Percentiles rank a stretch among this genome's conserved stretches.
These are phyloP conservation scores for Tiphia femorata DNA, from an alignment of 2,888 invertebrate species.

Conservation along the genomic window DNA sequence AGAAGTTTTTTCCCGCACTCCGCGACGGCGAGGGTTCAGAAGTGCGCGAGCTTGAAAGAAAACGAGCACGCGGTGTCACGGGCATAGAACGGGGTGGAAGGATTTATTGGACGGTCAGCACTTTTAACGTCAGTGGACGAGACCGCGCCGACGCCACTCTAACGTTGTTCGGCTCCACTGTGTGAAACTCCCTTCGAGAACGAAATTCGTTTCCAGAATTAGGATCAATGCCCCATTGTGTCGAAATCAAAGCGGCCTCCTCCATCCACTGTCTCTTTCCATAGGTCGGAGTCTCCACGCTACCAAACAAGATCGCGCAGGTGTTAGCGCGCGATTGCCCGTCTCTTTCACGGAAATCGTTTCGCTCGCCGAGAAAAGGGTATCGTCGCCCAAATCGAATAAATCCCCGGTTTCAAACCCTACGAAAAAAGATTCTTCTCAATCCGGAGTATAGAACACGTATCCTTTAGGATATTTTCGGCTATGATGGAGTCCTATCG, in stretches of 20 bases:
- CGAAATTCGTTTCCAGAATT: conserved; percentile 32
- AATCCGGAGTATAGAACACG: too few species aligned
- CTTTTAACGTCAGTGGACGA: conserved; percentile 30
- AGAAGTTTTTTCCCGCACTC: too few species aligned
- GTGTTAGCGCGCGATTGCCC: background rate
- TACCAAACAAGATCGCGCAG: conserved; percentile 7
- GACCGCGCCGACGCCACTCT: conserved; percentile 17
- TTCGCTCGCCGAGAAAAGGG: background rate
- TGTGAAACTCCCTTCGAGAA: conserved; percentile 9
- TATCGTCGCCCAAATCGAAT: background rate
- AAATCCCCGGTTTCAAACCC: too few species aligned
- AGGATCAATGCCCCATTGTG: conserved; percentile 18
- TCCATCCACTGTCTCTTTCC: conserved; percentile 6
- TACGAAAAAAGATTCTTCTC: too few species aligned
- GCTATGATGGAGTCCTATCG: too few species aligned
- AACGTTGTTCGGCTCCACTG: conserved; percentile 9
- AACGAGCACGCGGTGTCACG: too few species aligned
- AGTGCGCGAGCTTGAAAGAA: too few species aligned
- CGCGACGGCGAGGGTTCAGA: too few species aligned
- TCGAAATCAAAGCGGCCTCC: conserved; percentile 8
- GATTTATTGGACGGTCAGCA: conserved; percentile 32
- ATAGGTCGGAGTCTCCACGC: conserved; percentile 1
- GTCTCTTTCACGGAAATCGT: background rate
- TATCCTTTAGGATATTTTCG: too few species aligned
- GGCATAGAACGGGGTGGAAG: too few species aligned